phyloP scores from a whole-genome alignment of 2,797 vertebrate species.

The Acipenser oxyrinchus region DNA sequence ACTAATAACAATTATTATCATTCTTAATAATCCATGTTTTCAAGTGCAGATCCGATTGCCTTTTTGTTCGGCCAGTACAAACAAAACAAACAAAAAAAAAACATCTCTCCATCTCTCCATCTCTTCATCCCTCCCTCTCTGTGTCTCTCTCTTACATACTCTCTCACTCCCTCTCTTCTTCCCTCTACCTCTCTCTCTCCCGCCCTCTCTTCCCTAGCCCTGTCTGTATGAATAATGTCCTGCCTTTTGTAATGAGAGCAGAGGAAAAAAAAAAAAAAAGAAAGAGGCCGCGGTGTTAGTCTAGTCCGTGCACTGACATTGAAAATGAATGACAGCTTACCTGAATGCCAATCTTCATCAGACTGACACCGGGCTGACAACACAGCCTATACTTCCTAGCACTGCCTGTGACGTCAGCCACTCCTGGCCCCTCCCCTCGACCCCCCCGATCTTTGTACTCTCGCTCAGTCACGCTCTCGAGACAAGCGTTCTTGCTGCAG shows the following conservation, averaged over 20 bases:
- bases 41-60: slow-evolving; percentile 35
- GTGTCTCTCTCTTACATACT: slow-evolving; percentile 18
- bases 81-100: slow-evolving; percentile 24
- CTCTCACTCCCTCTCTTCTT: slow-evolving; percentile 15
- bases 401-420: slow-evolving; percentile 67
- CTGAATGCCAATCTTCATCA: slow-evolving; percentile 99
- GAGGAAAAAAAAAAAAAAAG: slow-evolving; percentile 45
- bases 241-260: slow-evolving; percentile 78
- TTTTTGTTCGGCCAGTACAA: slow-evolving; percentile 45
- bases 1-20: neutral
- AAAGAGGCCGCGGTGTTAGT: slow-evolving; percentile 56
- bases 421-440: slow-evolving; percentile 28
- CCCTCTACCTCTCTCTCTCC: slow-evolving; percentile 47
- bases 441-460: slow-evolving; percentile 27
- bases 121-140: slow-evolving; percentile 37
- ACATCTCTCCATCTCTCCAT: slow-evolving; percentile 53
- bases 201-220: slow-evolving; percentile 60
- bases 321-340: slow-evolving; percentile 99
- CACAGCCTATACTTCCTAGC: slow-evolving; percentile 91
- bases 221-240: slow-evolving; percentile 87
- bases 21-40: slow-evolving; percentile 25
- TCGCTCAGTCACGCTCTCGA: slow-evolving; percentile 1
- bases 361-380: slow-evolving; percentile 97
- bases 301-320: slow-evolving; percentile 76
- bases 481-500: slow-evolving; percentile 12